Conservation (phyloP, 2,888 invertebrate genomes). For the Venusia cambrica region DNA sequence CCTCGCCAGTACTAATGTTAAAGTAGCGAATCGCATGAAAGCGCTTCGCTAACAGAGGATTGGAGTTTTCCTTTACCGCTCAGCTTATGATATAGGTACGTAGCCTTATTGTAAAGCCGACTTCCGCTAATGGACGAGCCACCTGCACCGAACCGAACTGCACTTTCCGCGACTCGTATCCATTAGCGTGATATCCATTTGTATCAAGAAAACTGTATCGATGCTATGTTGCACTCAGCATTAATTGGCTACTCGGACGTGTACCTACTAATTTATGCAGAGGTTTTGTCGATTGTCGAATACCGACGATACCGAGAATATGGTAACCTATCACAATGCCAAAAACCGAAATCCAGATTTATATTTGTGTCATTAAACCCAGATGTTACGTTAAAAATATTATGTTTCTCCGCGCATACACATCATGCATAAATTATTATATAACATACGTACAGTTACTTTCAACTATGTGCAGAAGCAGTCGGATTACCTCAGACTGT, state of each 20-base stretch:
- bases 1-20: too few species aligned
- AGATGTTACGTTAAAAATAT: neutral
- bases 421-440: too few species aligned
- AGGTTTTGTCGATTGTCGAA: too few species aligned
- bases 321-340: too few species aligned
- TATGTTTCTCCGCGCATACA: too few species aligned
- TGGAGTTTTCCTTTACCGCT: constrained; percentile 8
- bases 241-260: constrained; percentile 7
- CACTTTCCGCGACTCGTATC: constrained; percentile 50
- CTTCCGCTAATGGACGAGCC: constrained; percentile 26
- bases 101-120: constrained; percentile 2
- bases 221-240: constrained; percentile 15
- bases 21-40: too few species aligned
- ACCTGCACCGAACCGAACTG: constrained; percentile 42
- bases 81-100: constrained; percentile 5
- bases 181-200: constrained; percentile 41
- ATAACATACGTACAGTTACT: too few species aligned
- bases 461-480: too few species aligned
- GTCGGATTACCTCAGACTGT: too few species aligned
- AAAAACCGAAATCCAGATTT: too few species aligned
- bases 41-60: too few species aligned
- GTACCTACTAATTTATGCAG: constrained; percentile 1
- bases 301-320: too few species aligned
- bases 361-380: constrained; percentile 2
- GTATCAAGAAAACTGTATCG: constrained; percentile 25